Conservation (phyloP, 2,888 invertebrate genomes). For the Gerris lacustris region DNA sequence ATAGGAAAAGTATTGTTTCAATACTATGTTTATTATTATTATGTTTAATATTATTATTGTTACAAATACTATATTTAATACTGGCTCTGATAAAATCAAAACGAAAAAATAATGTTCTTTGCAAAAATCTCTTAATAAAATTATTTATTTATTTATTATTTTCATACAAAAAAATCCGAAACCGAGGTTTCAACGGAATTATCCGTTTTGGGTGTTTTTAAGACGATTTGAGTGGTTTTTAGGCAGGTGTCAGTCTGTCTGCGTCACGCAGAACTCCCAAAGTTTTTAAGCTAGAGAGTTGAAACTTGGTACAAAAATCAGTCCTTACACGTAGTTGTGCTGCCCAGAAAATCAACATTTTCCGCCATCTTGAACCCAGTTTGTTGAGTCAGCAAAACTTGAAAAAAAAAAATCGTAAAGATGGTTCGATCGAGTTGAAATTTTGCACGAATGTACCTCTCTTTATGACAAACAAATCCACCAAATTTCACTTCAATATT, state of each 20-base stretch:
- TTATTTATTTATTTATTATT: no score
- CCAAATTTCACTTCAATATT: no score
- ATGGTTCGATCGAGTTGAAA: no score
- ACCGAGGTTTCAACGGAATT: background rate
- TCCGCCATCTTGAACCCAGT: background rate
- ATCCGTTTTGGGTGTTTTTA: background rate
- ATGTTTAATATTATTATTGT: background rate
- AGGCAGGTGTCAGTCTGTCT: background rate
- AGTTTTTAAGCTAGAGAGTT: background rate
- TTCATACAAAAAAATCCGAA: background rate
- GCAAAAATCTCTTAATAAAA: no score
- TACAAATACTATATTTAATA: no score
- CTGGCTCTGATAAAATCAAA: no score
- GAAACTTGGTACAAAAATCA: background rate
- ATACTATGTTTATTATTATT: background rate
- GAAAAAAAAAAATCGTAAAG: no score
- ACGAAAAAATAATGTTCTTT: no score
- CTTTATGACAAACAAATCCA: no score
- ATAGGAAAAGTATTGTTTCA: background rate
- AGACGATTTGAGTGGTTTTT: background rate
- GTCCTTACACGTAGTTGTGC: background rate
- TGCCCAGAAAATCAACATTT: background rate
- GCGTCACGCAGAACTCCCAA: background rate
- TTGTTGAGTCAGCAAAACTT: no score
- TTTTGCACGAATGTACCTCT: no score